A percentile compares a stretch with the other conserved stretches of the same genome.
Evolutionary conservation across 2,113 vertebrate species (phyloP).

Genomic region (Calonectris borealis): DNA sequence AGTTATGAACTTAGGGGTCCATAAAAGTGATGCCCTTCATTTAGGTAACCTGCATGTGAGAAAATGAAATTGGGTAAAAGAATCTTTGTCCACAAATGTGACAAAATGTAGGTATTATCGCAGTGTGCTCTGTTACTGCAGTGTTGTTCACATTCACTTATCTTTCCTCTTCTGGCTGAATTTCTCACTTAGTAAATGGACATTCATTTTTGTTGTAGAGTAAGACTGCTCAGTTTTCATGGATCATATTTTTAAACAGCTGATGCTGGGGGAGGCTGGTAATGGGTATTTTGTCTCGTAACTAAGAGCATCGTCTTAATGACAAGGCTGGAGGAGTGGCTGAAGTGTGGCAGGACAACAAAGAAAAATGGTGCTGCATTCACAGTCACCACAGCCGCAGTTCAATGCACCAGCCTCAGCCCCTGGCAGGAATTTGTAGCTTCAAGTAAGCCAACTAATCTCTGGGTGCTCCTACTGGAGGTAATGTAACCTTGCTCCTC

Average conservation of each 20-base stretch:
- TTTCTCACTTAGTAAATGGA: background rate
- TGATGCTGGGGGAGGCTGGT: background rate
- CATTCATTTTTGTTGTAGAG: background rate
- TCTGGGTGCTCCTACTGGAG: background rate
- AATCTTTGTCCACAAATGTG: background rate
- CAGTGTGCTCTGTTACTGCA: background rate
- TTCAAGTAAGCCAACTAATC: background rate
- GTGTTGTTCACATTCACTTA: background rate
- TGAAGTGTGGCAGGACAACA: background rate
- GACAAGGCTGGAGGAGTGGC: background rate
- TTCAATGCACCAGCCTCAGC: background rate
- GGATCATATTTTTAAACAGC: background rate
- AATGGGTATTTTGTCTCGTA: background rate
- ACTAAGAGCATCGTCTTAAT: background rate
- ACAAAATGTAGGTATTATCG: background rate
- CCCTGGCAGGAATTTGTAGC: background rate
- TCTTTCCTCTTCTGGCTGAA: background rate
- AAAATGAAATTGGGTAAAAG: background rate
- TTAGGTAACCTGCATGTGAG: background rate
- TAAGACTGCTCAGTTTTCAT: background rate
- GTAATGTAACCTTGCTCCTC: background rate
- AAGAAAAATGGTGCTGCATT: background rate
- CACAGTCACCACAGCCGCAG: background rate
- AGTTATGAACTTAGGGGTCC: background rate
- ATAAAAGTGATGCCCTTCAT: background rate